Base-by-base conservation (phyloP, 2,797 vertebrate species). In the Sebastes flavidus region DNA sequence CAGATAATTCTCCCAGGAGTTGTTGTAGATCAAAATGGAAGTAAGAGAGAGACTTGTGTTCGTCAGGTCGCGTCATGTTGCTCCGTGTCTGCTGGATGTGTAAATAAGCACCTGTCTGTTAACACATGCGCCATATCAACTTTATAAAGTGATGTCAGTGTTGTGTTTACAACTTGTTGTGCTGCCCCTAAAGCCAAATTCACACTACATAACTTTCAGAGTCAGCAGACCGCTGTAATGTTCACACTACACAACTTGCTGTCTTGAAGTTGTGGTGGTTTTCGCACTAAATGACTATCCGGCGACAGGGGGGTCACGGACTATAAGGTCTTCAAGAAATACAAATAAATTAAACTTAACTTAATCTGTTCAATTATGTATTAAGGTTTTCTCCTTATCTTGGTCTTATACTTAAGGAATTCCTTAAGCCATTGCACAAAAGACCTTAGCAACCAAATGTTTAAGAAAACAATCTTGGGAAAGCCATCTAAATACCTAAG, bases 151-250 rank as follows among this genome's bases (percentile, higher is more conserved):
- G 18, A 52, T 52, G 49, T n/a, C 2, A 20, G 8, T 54, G 49
- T 54, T 54, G 49, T n/a, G 20, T 54, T 54, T n/a, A 54, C 49
- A 54, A 8, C 46, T 18, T 49, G 8, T 49, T 49, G 46, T 49
- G 46, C 46, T 49, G 49, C 49, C 49, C 4, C 0, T 54, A 4
- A 54, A n/a, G 49, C 0, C 49, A 52, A 52, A 0, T 52, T 52
- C 49, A 52, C 49, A 52, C 18, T 52, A 2, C 49, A 52, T 8
- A 0, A n/a, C 8, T 52, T 52, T 5, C 18, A 52, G 0, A 0
- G 20, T 5, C 18, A 0, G 0, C 49, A 20, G 46, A 49, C 8
- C 8, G 16, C 18, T 49, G 46, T 8, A 0, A 0, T 49, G 16
- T 49, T 49, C 46, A 8, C 4, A 52, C 49, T 20, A 52, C 49